Conservation (phyloP, 2,113 vertebrate genomes). For the Psephotus haematonotus region DNA sequence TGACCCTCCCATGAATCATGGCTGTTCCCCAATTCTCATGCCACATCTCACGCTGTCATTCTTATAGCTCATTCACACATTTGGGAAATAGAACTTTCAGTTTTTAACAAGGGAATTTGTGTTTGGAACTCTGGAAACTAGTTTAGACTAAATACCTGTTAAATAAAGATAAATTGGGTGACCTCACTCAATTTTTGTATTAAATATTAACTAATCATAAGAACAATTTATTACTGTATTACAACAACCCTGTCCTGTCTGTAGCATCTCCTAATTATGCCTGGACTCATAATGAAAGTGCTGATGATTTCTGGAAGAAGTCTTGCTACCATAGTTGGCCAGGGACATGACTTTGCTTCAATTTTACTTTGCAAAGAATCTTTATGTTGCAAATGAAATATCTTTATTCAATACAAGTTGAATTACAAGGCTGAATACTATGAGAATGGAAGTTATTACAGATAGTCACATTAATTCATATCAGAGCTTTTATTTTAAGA, state of each 20-base stretch:
- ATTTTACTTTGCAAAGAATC: neutral
- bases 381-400: neutral
- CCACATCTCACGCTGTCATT: neutral
- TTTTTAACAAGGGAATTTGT: neutral
- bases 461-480: neutral
- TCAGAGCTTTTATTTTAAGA: neutral
- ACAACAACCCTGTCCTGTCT: neutral
- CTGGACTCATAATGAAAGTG: neutral
- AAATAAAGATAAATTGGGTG: neutral
- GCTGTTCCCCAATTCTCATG: neutral
- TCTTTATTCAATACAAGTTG: neutral
- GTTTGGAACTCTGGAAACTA: neutral
- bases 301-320: neutral
- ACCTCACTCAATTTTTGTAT: neutral
- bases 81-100: neutral
- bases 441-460: neutral
- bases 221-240: neutral
- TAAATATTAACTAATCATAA: neutral
- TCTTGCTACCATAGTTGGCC: neutral
- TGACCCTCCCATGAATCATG: neutral
- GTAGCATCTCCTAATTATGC: neutral
- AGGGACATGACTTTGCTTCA: neutral
- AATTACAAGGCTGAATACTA: neutral
- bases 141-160: neutral
- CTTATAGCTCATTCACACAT: neutral